phyloP scores from a whole-genome alignment of 2,888 invertebrate genomes.

The Andrena bucephala region DNA sequence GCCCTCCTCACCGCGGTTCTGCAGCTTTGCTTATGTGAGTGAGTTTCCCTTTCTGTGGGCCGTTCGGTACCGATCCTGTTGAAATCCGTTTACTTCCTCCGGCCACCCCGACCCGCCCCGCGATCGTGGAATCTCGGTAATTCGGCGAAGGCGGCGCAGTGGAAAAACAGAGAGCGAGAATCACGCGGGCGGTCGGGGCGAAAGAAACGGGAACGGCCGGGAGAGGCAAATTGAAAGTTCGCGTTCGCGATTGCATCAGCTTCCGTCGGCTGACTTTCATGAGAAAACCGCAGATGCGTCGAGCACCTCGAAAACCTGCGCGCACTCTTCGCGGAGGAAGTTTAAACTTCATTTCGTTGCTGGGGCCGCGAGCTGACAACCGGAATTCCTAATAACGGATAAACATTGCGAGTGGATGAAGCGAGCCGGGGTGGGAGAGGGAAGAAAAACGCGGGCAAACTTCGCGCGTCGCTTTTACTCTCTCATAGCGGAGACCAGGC shows the following conservation, averaged over 20 bases:
- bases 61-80: conserved; percentile 15
- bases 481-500: too few species aligned
- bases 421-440: background rate
- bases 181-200: background rate
- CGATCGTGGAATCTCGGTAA: conserved; percentile 27
- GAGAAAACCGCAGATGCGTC: conserved; percentile 61
- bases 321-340: background rate
- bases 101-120: background rate
- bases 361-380: conserved; percentile 4
- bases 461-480: too few species aligned
- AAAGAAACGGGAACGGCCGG: conserved; percentile 26
- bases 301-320: conserved; percentile 2
- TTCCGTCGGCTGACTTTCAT: conserved; percentile 65
- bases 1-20: conserved; percentile 80
- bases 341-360: conserved; percentile 31
- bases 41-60: conserved; percentile 42
- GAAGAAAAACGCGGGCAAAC: too few species aligned
- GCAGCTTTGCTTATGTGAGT: conserved; percentile 83
- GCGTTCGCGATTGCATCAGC: conserved; percentile 67
- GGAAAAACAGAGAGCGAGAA: conserved; percentile 23
- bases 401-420: background rate
- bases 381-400: conserved; percentile 1
- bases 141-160: conserved; percentile 22
- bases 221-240: conserved; percentile 77
- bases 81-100: background rate